Conservation (phyloP, 1,140 invertebrate species). For the Hyles vespertilio region DNA sequence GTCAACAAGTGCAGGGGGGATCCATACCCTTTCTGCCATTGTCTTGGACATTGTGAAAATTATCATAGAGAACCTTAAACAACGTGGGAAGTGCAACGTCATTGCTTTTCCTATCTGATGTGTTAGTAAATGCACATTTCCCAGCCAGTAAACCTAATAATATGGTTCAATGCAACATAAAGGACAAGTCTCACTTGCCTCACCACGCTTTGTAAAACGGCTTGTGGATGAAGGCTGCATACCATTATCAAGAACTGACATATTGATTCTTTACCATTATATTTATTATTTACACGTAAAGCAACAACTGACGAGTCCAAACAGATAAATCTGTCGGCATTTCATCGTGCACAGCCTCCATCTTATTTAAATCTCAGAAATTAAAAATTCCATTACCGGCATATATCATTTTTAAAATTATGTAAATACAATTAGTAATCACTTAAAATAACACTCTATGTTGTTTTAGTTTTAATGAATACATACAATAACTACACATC, state of each 20-base stretch:
- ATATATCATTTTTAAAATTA: neutral
- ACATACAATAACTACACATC: conserved; percentile 47
- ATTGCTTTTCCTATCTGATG: no score
- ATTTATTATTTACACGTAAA: no score
- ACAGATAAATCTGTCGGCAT: no score
- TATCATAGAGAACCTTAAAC: conserved; percentile 39
- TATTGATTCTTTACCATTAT: no score
- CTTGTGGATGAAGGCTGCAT: no score
- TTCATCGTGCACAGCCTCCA: no score
- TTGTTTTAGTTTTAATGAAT: conserved; percentile 7
- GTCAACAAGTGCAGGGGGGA: conserved; percentile 54
- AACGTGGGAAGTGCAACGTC: neutral
- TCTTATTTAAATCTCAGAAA: no score
- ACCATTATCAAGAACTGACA: no score
- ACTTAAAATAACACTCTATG: no score
- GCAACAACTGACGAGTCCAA: no score
- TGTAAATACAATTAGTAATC: neutral
- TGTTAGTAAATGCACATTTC: conserved; percentile 33
- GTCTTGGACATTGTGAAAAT: conserved; percentile 71
- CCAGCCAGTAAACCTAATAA: conserved; percentile 28
- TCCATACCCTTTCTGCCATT: conserved; percentile 61
- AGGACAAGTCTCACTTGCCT: no score
- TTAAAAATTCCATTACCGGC: no score
- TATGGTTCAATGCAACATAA: neutral
- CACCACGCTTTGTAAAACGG: neutral